Conservation (phyloP, 2,888 invertebrate species). For the Morpho helenor region DNA sequence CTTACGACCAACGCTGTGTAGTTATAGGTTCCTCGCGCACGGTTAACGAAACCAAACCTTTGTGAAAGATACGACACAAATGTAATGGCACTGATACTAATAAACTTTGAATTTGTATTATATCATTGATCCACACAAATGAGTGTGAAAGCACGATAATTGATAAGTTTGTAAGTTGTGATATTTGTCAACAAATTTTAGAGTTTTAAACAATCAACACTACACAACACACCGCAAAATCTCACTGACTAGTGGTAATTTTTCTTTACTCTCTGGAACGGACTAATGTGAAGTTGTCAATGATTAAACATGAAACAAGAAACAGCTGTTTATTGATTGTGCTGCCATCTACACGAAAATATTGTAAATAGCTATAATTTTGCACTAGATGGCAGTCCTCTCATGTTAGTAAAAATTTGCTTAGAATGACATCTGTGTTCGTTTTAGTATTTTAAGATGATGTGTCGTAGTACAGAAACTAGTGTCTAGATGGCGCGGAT, state of each 20-base stretch:
- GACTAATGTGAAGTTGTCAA: slow-evolving; percentile 51
- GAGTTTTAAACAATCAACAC: slow-evolving; percentile 38
- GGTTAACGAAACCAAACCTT: slow-evolving; percentile 44
- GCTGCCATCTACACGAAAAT: slow-evolving; percentile 12
- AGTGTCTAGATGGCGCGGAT: no score
- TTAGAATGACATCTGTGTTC: not conserved
- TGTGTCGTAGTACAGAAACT: no score
- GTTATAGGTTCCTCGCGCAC: slow-evolving; percentile 33
- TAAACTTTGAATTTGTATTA: slow-evolving; percentile 9
- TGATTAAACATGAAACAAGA: slow-evolving; percentile 44
- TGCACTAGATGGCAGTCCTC: slow-evolving; percentile 15
- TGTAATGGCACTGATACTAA: slow-evolving; percentile 26
- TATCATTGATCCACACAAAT: slow-evolving; percentile 12
- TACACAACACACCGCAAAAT: slow-evolving; percentile 47
- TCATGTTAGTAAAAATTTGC: not conserved
- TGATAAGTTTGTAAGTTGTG: slow-evolving; percentile 24
- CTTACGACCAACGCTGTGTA: slow-evolving; percentile 45
- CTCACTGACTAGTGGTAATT: slow-evolving; percentile 38
- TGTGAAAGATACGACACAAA: slow-evolving; percentile 57
- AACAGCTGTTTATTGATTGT: slow-evolving; percentile 52
- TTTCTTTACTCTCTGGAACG: slow-evolving; percentile 36
- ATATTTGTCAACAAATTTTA: slow-evolving; percentile 46
- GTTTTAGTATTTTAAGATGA: not conserved
- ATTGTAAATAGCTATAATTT: not conserved
- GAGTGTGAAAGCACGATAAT: slow-evolving; percentile 11